These are phyloP conservation scores for Macrostomum lignano DNA, from an alignment of 1,140 invertebrate genomes.

Conservation along the genomic window DNA sequence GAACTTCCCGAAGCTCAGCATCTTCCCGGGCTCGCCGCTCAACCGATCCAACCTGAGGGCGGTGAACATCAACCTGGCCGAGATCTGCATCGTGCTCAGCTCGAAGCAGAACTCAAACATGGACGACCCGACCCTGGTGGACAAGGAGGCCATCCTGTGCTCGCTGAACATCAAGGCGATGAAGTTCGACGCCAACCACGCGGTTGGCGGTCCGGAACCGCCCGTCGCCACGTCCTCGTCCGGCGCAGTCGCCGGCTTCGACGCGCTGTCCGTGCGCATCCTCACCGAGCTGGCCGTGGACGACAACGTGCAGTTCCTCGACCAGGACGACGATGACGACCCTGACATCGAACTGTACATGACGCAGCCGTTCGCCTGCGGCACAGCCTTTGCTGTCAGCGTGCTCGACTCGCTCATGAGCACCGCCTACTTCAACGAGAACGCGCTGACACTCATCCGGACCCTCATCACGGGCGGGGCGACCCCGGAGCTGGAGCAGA, in stretches of 20 bases:
- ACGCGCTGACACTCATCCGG: conserved; percentile 40
- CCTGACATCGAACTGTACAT: conserved; percentile 89
- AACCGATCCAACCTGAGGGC: conserved; percentile 79
- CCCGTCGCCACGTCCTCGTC: too few relatives aligned
- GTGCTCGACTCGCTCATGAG: conserved; percentile 93
- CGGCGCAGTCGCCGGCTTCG: too few relatives aligned
- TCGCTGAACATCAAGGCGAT: conserved; percentile 95
- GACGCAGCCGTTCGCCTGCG: conserved; percentile 90
- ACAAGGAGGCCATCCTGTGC: conserved; percentile 90
- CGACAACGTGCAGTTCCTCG: conserved; percentile 78
- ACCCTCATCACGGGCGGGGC: conserved; percentile 93
- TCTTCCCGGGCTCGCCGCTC: conserved; percentile 61
- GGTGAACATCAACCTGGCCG: conserved; percentile 88
- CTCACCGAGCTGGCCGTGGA: background rate
- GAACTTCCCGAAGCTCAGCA: conserved; percentile 88
- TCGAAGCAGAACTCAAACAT: conserved; percentile 47
- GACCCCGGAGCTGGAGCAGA: conserved; percentile 86
- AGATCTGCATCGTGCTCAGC: conserved; percentile 80
- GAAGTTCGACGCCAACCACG: conserved; percentile 46
- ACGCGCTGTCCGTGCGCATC: background rate
- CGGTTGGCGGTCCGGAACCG: background rate
- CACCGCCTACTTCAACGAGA: conserved; percentile 38
- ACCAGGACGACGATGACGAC: conserved; percentile 88
- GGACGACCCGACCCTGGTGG: conserved; percentile 37
- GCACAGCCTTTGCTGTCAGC: conserved; percentile 87